Base-by-base conservation (phyloP, 2,888 invertebrate species). In the Platerodrilus igneus region DNA sequence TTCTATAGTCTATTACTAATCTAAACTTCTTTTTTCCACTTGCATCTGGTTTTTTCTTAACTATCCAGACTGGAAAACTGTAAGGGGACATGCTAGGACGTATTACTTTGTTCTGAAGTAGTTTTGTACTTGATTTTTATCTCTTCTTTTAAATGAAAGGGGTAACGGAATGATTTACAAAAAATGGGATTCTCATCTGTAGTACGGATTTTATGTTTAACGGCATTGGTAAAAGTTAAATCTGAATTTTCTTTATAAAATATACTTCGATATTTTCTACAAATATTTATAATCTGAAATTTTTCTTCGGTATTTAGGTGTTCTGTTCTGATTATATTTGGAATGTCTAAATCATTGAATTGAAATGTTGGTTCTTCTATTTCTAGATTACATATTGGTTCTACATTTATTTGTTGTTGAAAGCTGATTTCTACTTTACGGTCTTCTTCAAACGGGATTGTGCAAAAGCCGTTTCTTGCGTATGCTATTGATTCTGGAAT, bases 61-160 rank as follows among this genome's bases (percentile, higher is more conserved):
- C 64, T 18, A 65, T 42, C 50, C 62, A 62, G 2, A 64, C 53
- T 2, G 62, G 64, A 5, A 55, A 52, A 25, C 52, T 59, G 58
- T 60, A 66, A 0, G 62, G 66, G 3, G 59, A 59, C 9, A 48
- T 36, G 0, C 52, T 53, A 8, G 55, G 55, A 34, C 48, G 38
- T 8, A 66, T 63, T 3, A 64, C 55, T 14, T 59, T 55, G 31
- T 63, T 50, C 3, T 52, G 28, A 37, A 63, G 30, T 23, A 63
- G 10, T 41, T 57, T 51, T 5, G 54, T 33, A 17, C 59, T 55
- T 46, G 63, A 59, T n/a, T 26, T 51, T 15, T 55, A 62, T 55
- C 53, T 60, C 62, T 1, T 51, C 25, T 9, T 50, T 45, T 28
- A 57, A 44, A 14, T 43, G 19, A 0, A 51, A 52, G 1, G 60